Percentiles rank a stretch among this genome's conserved stretches.
Conservation (phyloP, 2,888 invertebrate genomes). For the Mesoligia furuncula region DNA sequence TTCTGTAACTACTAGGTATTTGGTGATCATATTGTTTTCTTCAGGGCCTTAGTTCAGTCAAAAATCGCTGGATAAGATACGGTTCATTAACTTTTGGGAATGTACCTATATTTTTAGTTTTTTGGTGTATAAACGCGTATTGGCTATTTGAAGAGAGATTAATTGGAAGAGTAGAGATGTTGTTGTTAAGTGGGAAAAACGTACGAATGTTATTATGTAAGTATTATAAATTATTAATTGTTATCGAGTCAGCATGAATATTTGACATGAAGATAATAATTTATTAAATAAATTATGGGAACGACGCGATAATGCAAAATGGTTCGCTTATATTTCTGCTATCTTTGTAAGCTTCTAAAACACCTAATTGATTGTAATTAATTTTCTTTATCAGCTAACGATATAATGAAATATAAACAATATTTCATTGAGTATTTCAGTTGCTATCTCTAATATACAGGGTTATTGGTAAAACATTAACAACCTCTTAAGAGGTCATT, state of each 20-base stretch:
- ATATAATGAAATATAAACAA: neutral
- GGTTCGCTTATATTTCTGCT: neutral
- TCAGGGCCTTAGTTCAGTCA: neutral
- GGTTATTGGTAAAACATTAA: too few relatives aligned
- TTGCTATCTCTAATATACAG: too few relatives aligned
- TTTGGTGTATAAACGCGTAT: neutral
- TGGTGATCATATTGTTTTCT: neutral
- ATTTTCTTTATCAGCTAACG: conserved; percentile 5
- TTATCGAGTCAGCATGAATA: neutral
- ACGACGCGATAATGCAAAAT: conserved; percentile 4
- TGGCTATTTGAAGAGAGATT: neutral
- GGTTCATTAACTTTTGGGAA: neutral
- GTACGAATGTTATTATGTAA: neutral
- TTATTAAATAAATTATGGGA: neutral
- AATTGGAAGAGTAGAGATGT: neutral
- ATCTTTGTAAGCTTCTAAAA: conserved; percentile 7
- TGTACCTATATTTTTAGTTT: neutral
- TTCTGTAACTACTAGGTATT: conserved; percentile 4
- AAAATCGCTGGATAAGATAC: neutral
- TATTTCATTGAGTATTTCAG: too few relatives aligned
- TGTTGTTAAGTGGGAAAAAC: neutral
- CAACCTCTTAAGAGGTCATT: too few relatives aligned
- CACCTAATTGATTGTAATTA: conserved; percentile 20
- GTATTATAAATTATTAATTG: neutral
- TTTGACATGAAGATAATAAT: neutral